Evolutionary conservation across 2,888 invertebrate genomes (phyloP), one percentile per base, ranked within the genome.

Genomic region (Blera fallax): DNA sequence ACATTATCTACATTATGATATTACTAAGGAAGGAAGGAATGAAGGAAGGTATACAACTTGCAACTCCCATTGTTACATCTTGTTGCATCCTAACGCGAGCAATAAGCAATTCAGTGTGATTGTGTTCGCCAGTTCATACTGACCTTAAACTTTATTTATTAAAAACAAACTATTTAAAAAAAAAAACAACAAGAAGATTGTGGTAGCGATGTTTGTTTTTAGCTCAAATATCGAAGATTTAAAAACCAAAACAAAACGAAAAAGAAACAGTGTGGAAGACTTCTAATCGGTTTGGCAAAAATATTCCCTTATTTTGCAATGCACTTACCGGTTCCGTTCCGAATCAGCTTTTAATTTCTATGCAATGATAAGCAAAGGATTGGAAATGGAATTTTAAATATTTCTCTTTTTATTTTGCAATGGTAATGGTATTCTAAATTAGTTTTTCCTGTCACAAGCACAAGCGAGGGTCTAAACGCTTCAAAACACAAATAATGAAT

Each of bases 401-500:
- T 34, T 11, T 21, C 1, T 21, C 40, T 64, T 48, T 45, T 54
- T 16, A 7, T 52, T 21, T 16, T 24, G 5, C 11, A 32, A 48
- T 43, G 1, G 40, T 54, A 5, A 1, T 18, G 2, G 16, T 29
- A n/a, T 58, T 24, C 11, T 45, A 48, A 77, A 29, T 65, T 34
- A 45, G 45, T 45, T 45, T 34, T 65, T 45, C 56, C 34, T 65
- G 56, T 64, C 65, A 65, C 34, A 34, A 43, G 16, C 65, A 43
- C 76, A 48, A 48, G 11, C 11, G 29, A 45, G 8, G 34, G 60
- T 73, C 77, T 77, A 43, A 10, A 62, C 70, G 37, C 70, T 58
- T 37, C 70, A 32, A 60, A 70, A 34, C 45, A 62, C 78, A 34
- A 70, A 54, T 78, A 62, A 78, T 70, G 78, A 78, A 78, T 78